Evolutionary conservation across 23 tunicate genomes (phyloP).

Genomic region (Trididemnum miniatum): DNA sequence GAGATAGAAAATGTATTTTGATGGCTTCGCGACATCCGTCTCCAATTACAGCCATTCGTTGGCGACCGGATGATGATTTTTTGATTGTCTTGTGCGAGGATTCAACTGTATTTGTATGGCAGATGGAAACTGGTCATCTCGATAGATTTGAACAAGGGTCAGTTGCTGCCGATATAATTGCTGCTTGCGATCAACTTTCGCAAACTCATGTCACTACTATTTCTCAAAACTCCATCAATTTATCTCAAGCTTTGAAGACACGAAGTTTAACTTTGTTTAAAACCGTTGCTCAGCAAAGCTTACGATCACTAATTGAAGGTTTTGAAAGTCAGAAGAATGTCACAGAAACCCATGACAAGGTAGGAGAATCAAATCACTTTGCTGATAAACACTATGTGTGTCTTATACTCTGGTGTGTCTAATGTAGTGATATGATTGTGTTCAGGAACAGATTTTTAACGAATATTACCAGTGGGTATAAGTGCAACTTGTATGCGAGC

Average conservation of each 20-base stretch:
- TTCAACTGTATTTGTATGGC: constrained; percentile 85
- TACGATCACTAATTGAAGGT: constrained; percentile 60
- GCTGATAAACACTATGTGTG: too few relatives aligned
- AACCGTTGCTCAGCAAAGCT: constrained; percentile 84
- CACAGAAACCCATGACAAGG: neutral
- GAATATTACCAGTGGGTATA: too few relatives aligned
- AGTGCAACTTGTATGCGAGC: too few relatives aligned
- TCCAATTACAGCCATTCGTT: constrained; percentile 55
- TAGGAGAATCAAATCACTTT: too few relatives aligned
- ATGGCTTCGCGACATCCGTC: constrained; percentile 84
- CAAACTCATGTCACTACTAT: neutral
- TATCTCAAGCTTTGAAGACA: constrained; percentile 68
- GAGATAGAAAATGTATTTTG: constrained; percentile 89
- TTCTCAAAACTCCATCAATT: constrained; percentile 35
- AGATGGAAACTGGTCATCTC: constrained; percentile 96
- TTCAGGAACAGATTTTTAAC: too few relatives aligned
- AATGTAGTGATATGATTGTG: too few relatives aligned
- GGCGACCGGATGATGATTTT: constrained; percentile 94
- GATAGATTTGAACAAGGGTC: constrained; percentile 74
- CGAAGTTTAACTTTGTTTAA: constrained; percentile 65
- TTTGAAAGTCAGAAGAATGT: constrained; percentile 18
- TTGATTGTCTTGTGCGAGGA: constrained; percentile 68
- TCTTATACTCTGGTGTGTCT: too few relatives aligned
- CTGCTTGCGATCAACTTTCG: constrained; percentile 66
- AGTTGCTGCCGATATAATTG: constrained; percentile 47